Conservation (phyloP, 1,140 invertebrate genomes). For the Micrasema longulum region DNA sequence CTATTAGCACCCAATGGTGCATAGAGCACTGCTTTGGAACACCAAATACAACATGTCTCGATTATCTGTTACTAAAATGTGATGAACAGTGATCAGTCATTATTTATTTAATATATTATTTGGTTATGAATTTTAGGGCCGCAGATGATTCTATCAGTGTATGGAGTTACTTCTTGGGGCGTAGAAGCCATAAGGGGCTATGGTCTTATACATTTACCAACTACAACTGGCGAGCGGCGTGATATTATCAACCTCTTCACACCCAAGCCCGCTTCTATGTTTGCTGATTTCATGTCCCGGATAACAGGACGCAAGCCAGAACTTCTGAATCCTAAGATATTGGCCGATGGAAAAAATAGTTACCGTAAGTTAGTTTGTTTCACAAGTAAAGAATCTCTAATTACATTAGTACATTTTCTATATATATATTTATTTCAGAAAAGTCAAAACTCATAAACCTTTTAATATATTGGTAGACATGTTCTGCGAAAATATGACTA, state of each 20-base stretch:
- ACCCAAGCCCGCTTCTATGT: conserved; percentile 41
- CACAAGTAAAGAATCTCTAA: too few relatives aligned
- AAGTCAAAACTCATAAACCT: not conserved
- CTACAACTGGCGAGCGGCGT: conserved; percentile 46
- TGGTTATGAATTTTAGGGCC: conserved; percentile 57
- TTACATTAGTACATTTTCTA: too few relatives aligned
- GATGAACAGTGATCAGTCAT: too few relatives aligned
- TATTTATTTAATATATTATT: too few relatives aligned
- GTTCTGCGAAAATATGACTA: not conserved
- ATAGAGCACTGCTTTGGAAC: too few relatives aligned
- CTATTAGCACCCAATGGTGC: too few relatives aligned
- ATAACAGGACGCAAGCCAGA: conserved; percentile 47
- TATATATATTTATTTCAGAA: not conserved
- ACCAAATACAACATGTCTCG: too few relatives aligned
- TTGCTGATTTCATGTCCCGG: conserved; percentile 48
- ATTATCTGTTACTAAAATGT: too few relatives aligned
- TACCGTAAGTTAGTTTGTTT: conserved; percentile 45
- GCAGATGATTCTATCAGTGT: conserved; percentile 60
- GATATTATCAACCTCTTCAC: conserved; percentile 39
- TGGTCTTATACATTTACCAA: conserved; percentile 59
- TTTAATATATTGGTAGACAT: not conserved
- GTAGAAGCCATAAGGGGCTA: conserved; percentile 59
- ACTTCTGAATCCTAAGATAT: conserved; percentile 45
- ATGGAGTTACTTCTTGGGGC: conserved; percentile 58
- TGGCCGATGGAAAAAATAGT: conserved; percentile 48